phyloP scores from a whole-genome alignment of 1,140 invertebrate species.

The Drosophila ironensis region DNA sequence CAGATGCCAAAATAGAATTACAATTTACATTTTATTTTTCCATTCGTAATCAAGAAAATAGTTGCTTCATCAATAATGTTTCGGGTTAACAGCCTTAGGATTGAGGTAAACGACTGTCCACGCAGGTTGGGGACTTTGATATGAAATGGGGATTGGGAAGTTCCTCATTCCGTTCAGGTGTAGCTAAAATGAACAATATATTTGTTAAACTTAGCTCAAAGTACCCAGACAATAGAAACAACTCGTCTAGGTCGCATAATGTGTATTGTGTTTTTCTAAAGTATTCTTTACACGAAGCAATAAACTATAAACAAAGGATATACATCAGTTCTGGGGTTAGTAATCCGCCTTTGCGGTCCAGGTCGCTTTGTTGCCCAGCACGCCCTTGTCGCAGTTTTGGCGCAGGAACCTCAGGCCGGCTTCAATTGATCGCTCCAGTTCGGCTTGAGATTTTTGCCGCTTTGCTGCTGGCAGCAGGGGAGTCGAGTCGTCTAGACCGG shows the following conservation, averaged over 20 bases:
- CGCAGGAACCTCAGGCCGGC: conserved; percentile 87
- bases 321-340: conserved; percentile 26
- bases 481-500: conserved; percentile 85
- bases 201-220: conserved; percentile 25
- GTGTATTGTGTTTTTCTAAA: conserved; percentile 44
- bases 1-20: not conserved
- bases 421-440: conserved; percentile 86
- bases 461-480: conserved; percentile 34
- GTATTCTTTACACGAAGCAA: conserved; percentile 54
- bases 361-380: conserved; percentile 69
- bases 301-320: conserved; percentile 28
- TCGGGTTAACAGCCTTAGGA: not conserved
- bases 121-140: not conserved
- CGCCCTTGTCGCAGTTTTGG: conserved; percentile 84
- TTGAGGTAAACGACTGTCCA: not conserved
- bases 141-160: conserved; percentile 1
- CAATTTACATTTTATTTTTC: not conserved
- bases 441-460: conserved; percentile 49
- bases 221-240: conserved; percentile 37
- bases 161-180: conserved; percentile 1
- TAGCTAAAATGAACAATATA: conserved; percentile 19
- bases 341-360: conserved; percentile 81
- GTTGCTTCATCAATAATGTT: too few relatives aligned
- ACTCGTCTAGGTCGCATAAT: conserved; percentile 12
- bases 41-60: too few relatives aligned